phyloP scores from a whole-genome alignment of 2,888 invertebrate species.

The Amblyjoppa fuscipennis region DNA sequence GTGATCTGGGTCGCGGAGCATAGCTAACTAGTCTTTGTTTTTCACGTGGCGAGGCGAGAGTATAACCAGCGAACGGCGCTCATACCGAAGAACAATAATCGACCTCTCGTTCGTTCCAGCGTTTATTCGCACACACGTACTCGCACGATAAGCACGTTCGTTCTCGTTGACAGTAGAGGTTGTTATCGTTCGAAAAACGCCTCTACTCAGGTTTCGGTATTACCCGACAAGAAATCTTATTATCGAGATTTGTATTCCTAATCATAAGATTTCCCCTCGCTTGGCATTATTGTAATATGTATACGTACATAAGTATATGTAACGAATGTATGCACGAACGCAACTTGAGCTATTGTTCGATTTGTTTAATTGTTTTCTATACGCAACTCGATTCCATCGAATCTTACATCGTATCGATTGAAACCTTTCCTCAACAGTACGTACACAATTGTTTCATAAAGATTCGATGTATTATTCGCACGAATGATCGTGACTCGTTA shows the following conservation, averaged over 20 bases:
- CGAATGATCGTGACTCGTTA: background rate
- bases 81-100: constrained; percentile 11
- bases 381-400: background rate
- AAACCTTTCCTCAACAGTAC: background rate
- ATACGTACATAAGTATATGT: background rate
- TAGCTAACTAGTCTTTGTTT: background rate
- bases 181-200: constrained; percentile 20
- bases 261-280: background rate
- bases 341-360: background rate
- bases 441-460: background rate
- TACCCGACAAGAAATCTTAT: background rate
- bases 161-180: background rate
- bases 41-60: background rate
- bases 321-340: background rate
- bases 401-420: background rate
- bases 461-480: background rate
- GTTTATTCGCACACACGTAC: background rate
- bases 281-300: background rate
- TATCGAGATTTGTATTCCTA: background rate
- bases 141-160: constrained; percentile 1
- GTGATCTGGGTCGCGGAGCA: background rate
- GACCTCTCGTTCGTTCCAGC: background rate
- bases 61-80: background rate
- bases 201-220: background rate
- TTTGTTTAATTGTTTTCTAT: background rate